Evolutionary conservation across 2,113 vertebrate species (phyloP).

Genomic region (Rissa tridactyla): DNA sequence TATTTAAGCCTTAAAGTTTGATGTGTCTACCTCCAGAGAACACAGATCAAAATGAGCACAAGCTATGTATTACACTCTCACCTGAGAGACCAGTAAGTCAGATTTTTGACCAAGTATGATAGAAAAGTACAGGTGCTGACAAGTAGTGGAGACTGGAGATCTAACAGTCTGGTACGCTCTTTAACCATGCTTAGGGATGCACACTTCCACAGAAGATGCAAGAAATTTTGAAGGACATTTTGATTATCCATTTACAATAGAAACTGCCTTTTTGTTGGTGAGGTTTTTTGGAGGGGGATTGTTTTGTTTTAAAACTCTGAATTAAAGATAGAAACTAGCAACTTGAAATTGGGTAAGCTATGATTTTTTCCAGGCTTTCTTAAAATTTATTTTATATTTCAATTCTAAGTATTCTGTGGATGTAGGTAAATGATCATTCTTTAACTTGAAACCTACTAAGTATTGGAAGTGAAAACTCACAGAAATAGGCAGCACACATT

Average conservation of each 20-base stretch:
- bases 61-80: not conserved
- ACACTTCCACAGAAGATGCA: not conserved
- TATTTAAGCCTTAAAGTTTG: not conserved
- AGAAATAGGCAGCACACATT: not conserved
- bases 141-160: not conserved
- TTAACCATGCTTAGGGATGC: not conserved
- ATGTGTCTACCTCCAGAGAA: not conserved
- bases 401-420: not conserved
- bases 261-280: not conserved
- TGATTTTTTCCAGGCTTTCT: not conserved
- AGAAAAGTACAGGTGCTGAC: not conserved
- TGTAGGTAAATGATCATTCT: not conserved
- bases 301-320: not conserved
- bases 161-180: not conserved
- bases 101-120: not conserved
- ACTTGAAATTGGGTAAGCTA: not conserved
- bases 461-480: not conserved
- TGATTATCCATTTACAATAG: not conserved
- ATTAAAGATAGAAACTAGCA: not conserved
- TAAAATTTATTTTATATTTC: not conserved
- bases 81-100: not conserved
- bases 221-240: not conserved
- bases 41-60: not conserved
- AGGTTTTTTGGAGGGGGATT: not conserved
- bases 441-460: not conserved